Percentiles rank a stretch among this genome's conserved stretches.
These are phyloP conservation scores for Tringa solitaria DNA, from an alignment of 2,113 vertebrate species.

Conservation along the genomic window DNA sequence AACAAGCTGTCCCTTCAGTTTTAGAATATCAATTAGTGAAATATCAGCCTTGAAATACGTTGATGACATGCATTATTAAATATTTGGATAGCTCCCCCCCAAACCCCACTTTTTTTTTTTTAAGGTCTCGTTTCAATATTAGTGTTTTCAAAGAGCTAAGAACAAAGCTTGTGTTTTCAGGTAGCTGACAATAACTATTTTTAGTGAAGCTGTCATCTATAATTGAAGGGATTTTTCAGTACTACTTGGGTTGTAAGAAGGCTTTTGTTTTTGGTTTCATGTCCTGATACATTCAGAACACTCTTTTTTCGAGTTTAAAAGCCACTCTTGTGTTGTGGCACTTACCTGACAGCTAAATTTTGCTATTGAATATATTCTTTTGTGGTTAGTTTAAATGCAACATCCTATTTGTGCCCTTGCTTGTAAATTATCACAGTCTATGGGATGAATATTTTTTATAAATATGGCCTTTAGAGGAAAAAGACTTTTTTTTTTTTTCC, in stretches of 20 bases:
- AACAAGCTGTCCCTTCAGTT: background rate
- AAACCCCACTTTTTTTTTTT: background rate
- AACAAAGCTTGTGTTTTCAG: background rate
- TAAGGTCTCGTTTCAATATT: background rate
- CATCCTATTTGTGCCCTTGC: background rate
- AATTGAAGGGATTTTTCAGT: background rate
- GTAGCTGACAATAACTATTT: constrained; percentile 4
- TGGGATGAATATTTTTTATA: background rate
- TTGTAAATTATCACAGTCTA: background rate
- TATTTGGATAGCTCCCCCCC: background rate
- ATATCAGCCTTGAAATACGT: background rate
- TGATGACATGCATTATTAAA: background rate
- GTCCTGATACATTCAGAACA: background rate
- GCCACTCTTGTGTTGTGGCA: background rate
- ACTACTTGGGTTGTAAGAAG: background rate
- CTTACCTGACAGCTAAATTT: constrained; percentile 17
- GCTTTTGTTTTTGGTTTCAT: background rate
- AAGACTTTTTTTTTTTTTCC: background rate
- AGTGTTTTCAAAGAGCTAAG: background rate
- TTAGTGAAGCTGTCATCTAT: constrained; percentile 17
- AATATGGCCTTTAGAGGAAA: background rate
- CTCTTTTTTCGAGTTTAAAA: background rate
- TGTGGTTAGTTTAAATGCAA: background rate
- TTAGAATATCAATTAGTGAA: background rate
- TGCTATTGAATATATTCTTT: background rate